Evolutionary conservation across 2,797 vertebrate species (phyloP).

Genomic region (Carcharodon carcharias): DNA sequence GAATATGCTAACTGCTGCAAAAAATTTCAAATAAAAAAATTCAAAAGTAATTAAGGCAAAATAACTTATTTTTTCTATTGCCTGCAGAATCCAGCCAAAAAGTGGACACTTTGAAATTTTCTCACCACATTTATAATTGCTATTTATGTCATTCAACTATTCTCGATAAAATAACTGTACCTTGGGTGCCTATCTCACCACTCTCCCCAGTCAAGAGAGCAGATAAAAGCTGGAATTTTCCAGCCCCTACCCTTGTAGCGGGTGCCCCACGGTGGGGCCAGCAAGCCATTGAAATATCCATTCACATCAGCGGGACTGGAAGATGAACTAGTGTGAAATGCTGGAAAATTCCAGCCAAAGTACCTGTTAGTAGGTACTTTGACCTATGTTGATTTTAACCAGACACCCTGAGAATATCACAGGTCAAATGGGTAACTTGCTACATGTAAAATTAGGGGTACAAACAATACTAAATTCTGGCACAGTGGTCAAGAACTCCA

Average conservation of each 20-base stretch:
- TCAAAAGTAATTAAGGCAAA: not conserved
- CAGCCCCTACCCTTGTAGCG: too few species aligned
- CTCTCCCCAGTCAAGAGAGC: not conserved
- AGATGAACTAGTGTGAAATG: too few species aligned
- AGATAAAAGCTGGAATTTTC: too few species aligned
- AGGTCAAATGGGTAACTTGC: not conserved
- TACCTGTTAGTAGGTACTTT: not conserved
- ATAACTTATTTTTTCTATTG: too few species aligned
- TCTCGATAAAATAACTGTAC: not conserved
- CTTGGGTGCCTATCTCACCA: not conserved
- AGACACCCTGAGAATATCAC: not conserved
- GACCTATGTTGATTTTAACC: not conserved
- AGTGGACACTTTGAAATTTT: not conserved
- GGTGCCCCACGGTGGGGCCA: too few species aligned
- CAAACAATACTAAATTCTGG: not conserved
- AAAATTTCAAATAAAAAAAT: not conserved
- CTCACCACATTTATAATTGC: not conserved
- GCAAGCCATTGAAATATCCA: too few species aligned
- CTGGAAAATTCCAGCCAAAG: not conserved
- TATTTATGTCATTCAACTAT: not conserved
- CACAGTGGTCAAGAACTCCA: not conserved
- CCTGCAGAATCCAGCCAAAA: not conserved
- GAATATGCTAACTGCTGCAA: not conserved
- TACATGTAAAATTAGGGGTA: not conserved
- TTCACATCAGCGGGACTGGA: too few species aligned